Evolutionary conservation across 2,888 invertebrate species (phyloP).

Genomic region (Tinea semifulvella): DNA sequence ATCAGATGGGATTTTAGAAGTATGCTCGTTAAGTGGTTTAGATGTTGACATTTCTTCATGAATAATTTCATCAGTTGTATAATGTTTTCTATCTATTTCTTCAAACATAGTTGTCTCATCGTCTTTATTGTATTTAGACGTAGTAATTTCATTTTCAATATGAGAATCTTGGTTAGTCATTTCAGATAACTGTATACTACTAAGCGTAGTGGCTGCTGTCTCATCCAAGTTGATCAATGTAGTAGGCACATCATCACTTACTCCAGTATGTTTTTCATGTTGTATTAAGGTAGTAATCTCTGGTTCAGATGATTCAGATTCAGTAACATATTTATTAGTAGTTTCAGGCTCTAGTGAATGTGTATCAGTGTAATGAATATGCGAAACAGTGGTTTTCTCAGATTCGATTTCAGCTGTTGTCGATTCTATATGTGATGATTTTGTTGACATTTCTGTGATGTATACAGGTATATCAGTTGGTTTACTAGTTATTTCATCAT

Average conservation of each 20-base stretch:
- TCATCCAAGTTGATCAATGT: too few relatives aligned
- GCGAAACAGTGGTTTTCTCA: too few relatives aligned
- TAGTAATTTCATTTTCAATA: not conserved
- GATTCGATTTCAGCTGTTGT: too few relatives aligned
- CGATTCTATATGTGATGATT: too few relatives aligned
- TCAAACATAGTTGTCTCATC: not conserved
- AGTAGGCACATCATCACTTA: not conserved
- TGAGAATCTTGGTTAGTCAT: not conserved
- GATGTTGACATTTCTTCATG: not conserved
- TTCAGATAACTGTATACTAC: too few relatives aligned
- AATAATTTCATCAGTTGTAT: not conserved
- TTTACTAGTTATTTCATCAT: not conserved
- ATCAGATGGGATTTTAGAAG: too few relatives aligned
- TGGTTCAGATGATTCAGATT: too few relatives aligned
- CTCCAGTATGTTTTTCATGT: not conserved
- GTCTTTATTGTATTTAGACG: not conserved
- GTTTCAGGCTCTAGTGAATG: not conserved
- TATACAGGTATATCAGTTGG: slow-evolving; percentile 7
- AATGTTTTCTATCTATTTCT: not conserved
- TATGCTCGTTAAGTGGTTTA: too few relatives aligned
- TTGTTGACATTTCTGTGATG: not conserved
- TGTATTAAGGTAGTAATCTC: too few relatives aligned
- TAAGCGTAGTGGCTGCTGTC: too few relatives aligned
- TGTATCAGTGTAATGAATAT: too few relatives aligned
- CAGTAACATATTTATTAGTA: too few relatives aligned